Base-by-base conservation (phyloP, 2,113 vertebrate genomes). In the Syngnathus floridae region DNA sequence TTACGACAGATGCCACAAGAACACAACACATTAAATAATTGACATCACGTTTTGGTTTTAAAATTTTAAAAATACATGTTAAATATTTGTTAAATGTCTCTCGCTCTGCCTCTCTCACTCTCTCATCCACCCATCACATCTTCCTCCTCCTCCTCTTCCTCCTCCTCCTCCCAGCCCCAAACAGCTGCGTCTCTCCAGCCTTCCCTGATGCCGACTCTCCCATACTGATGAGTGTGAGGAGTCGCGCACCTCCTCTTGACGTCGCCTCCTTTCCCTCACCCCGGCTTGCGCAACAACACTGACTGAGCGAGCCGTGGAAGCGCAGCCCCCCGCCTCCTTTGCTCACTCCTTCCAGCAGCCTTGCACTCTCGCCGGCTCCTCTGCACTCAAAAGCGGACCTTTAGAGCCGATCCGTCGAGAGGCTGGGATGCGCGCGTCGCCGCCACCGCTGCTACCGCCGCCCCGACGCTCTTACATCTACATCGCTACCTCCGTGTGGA, bases 231-330 rank as follows among this genome's bases (percentile, higher is more conserved):
- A 91, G 89, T 77, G 73, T 82, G 64, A 78, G 67, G 81, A 88
- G 89, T 87, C 87, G 89, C 89, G 91, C 91, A 88, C 82, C 82
- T 84, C 82, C 82, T 84, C 82, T 83, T 88, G 88, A 89, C 86
- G 86, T 89, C 77, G 84, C 86, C 72, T 79, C 26, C 26, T 56
- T 16, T 35, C 26, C 13, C 80, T 43, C 89, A 89, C 88, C 89
- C 86, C 80, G 89, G 92, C 83, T 89, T 91, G 92, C 91, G 82
- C 92, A 93, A 94, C 92, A 41, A 61, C 40, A 43, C 91, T 93
- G 93, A 94, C 92, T 79, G 40, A 61, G 12, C 12, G 13, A 41
- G 38, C 21, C 38, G 66, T 67, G 72, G 69, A 76, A 38, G 72
- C 16, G 21, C 69, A 72, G 62, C 38, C 79, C 26, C 64, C 65